A percentile compares a stretch with the other conserved stretches of the same genome.
phyloP scores from a whole-genome alignment of 1,140 invertebrate genomes.

The Hycleus cichorii region DNA sequence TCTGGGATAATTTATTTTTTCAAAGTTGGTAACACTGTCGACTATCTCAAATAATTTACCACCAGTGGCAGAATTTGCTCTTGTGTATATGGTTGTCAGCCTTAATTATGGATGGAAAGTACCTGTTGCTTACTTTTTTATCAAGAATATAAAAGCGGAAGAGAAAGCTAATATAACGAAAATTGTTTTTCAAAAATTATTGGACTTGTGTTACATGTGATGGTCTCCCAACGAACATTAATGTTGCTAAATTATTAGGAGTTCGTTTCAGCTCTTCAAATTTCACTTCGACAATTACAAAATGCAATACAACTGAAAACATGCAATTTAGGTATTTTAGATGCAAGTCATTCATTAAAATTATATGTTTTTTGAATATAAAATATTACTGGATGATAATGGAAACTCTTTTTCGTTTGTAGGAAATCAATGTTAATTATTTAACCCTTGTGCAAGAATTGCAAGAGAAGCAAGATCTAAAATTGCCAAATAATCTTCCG shows the following conservation, averaged over 20 bases:
- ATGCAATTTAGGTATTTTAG: conserved; percentile 15
- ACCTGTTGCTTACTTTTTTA: conserved; percentile 39
- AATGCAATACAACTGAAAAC: conserved; percentile 6
- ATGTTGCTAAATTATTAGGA: conserved; percentile 26
- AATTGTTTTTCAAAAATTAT: conserved; percentile 16
- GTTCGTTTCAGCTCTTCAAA: conserved; percentile 22
- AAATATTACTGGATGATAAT: conserved; percentile 19
- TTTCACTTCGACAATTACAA: conserved; percentile 17
- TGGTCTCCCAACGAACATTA: conserved; percentile 24
- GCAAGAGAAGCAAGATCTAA: conserved; percentile 24
- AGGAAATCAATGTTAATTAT: conserved; percentile 14
- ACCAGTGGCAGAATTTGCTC: conserved; percentile 28
- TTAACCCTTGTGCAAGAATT: conserved; percentile 9
- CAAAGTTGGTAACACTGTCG: too few species aligned
- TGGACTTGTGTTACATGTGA: conserved; percentile 17
- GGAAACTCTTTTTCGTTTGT: conserved; percentile 1
- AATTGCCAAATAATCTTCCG: conserved; percentile 20
- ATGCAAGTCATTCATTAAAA: conserved; percentile 16
- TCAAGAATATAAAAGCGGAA: conserved; percentile 18
- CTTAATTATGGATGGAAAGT: conserved; percentile 36
- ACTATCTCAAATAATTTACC: conserved; percentile 14
- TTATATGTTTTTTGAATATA: conserved; percentile 13
- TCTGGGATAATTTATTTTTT: too few species aligned
- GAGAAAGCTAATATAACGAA: conserved; percentile 26
- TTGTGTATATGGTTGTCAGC: conserved; percentile 33